phyloP scores from a whole-genome alignment of 2,113 vertebrate species.

The Glareola pratincola region DNA sequence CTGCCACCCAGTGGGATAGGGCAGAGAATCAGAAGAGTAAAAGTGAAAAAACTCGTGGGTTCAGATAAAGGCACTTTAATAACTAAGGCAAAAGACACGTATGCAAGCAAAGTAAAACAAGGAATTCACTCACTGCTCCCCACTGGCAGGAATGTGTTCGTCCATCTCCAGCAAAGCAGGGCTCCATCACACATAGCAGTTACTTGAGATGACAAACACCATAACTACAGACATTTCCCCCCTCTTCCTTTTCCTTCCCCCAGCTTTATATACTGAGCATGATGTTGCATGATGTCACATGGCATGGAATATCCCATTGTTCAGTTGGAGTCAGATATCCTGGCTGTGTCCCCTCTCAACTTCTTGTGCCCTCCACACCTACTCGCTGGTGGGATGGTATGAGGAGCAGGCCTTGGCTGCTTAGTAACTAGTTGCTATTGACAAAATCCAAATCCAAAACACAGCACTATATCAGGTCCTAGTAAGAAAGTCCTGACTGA shows the following conservation, averaged over 20 bases:
- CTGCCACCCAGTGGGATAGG: not conserved
- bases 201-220: not conserved
- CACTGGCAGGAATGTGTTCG: not conserved
- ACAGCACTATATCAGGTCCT: not conserved
- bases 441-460: not conserved
- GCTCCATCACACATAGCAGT: not conserved
- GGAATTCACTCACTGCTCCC: not conserved
- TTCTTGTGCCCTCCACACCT: not conserved
- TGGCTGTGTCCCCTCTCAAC: not conserved
- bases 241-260: not conserved
- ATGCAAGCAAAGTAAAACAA: not conserved
- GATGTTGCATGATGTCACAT: too few species aligned
- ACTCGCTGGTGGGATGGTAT: not conserved
- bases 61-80: not conserved
- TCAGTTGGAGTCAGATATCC: not conserved
- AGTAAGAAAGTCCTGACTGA: not conserved
- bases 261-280: not conserved
- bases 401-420: not conserved
- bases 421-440: too few species aligned
- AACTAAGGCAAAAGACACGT: not conserved
- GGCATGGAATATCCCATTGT: not conserved
- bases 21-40: not conserved
- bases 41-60: not conserved
- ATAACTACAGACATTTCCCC: not conserved
- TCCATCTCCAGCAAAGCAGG: not conserved